Percentiles rank a stretch among this genome's conserved stretches.
phyloP scores from a whole-genome alignment of 1,140 invertebrate genomes.

The Cecropterus lyciades region DNA sequence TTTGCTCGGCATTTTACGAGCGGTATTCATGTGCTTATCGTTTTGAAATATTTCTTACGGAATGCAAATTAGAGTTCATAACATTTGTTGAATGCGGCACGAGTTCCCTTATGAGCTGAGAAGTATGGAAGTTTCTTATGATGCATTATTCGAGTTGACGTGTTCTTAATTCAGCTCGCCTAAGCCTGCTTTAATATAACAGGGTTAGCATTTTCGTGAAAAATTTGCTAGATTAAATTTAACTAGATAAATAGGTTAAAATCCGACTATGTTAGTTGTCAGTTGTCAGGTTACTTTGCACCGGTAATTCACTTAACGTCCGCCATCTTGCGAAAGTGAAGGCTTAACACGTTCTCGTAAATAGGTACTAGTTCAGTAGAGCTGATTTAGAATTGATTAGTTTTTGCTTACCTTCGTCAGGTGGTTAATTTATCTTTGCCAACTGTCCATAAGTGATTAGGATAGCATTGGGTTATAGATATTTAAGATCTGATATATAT shows the following conservation, averaged over 20 bases:
- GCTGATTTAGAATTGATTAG: constrained; percentile 28
- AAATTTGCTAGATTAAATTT: constrained; percentile 1
- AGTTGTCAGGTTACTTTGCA: constrained; percentile 4
- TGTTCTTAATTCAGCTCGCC: constrained; percentile 22
- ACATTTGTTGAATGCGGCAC: constrained; percentile 25
- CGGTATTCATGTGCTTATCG: constrained; percentile 52
- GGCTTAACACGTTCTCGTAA: constrained; percentile 20
- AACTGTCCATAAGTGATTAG: constrained; percentile 17
- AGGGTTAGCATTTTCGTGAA: not conserved
- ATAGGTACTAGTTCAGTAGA: constrained; percentile 1
- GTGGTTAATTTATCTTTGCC: constrained; percentile 30
- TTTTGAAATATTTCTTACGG: constrained; percentile 41
- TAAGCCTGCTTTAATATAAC: not conserved
- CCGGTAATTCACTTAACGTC: constrained; percentile 18
- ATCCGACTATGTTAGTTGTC: constrained; percentile 20
- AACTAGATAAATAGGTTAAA: constrained; percentile 17
- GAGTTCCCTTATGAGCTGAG: constrained; percentile 19
- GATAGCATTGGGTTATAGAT: not conserved
- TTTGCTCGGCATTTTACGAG: constrained; percentile 52
- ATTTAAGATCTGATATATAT: too few species aligned
- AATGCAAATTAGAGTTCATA: constrained; percentile 35
- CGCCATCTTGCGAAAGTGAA: constrained; percentile 13
- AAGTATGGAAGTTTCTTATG: constrained; percentile 19
- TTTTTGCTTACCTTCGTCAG: constrained; percentile 25
- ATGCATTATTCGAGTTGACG: constrained; percentile 32